A percentile compares a stretch with the other conserved stretches of the same genome.
Evolutionary conservation across 2,113 vertebrate genomes (phyloP).

Genomic region (Poecile atricapillus): DNA sequence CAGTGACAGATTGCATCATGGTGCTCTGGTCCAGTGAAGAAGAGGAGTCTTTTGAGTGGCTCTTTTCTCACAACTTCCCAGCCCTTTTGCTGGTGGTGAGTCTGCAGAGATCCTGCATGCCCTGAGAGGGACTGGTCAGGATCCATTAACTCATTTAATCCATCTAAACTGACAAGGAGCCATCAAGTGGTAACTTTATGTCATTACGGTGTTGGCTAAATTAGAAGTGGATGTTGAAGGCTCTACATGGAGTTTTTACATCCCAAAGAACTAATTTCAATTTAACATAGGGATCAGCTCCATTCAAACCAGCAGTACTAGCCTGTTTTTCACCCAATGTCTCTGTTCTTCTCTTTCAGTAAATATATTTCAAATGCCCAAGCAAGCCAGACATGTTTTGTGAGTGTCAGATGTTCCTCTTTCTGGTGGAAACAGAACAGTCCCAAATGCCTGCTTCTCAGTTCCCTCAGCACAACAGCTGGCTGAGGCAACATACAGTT

Average conservation of each 20-base stretch:
- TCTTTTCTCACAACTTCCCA: neutral
- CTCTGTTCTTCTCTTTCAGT: neutral
- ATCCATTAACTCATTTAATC: neutral
- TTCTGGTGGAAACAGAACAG: neutral
- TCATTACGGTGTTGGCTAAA: neutral
- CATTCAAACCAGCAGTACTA: neutral
- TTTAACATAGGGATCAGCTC: neutral
- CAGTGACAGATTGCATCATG: neutral
- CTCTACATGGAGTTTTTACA: neutral
- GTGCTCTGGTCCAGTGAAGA: neutral
- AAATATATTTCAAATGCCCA: neutral
- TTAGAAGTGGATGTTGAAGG: neutral
- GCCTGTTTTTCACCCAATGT: neutral
- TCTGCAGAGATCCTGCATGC: neutral
- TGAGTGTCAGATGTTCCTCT: neutral
- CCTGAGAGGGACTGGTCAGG: fast-evolving
- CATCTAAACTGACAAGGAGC: slow-evolving; percentile 3
- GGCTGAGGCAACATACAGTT: neutral
- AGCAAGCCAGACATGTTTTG: neutral
- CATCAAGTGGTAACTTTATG: slow-evolving; percentile 38
- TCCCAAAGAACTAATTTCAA: neutral
- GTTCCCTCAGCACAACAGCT: neutral
- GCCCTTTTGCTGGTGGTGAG: neutral
- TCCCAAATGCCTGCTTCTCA: neutral
- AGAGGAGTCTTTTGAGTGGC: neutral